Evolutionary conservation across 2,797 vertebrate genomes (phyloP), one percentile per base, ranked within the genome.

Genomic region (Neosalanx taihuensis): DNA sequence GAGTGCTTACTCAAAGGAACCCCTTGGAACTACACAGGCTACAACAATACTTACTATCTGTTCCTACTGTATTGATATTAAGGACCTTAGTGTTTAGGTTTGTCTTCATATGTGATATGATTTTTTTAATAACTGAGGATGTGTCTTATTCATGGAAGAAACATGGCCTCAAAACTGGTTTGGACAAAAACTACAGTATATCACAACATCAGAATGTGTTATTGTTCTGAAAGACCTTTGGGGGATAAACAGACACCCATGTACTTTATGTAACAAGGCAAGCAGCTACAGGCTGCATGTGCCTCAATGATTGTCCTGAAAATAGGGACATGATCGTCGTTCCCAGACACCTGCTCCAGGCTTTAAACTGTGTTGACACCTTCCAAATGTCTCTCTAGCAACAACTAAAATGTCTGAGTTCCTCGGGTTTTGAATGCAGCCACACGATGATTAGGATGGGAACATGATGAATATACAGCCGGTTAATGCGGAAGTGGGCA

Each of bases 221-320:
- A 26, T 26, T 67, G 67, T 23, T 20, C 31, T 15, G n/a, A 46
- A 18, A 60, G 56, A 70, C 68, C 56, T 70, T 70, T 61, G 59
- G 31, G 10, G 41, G 68, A 59, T 1, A 46, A 10, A 26, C 23
- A 26, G n/a, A 33, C 35, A 23, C 67, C 30, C 30, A 29, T 61
- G 26, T 41, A 10, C 31, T 23, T 6, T 6, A 23, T 46, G 33
- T 49, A 57, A 58, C 35, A 37, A n/a, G 67, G 33, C 30, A 41
- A 20, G 37, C 41, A 20, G 18, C 5, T n/a, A 53, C 23, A 53
- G 3, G 17, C 23, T 37, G 17, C 41, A 66, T 23, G 23, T 23
- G 7, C 18, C 15, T 20, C 13, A 56, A 35, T 63, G 57, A 56
- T 15, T 18, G 31, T 29, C 10, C n/a, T 17, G 35, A 7, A 18